Evolutionary conservation across 1,140 invertebrate species (phyloP).

Genomic region (Maniola jurtina): DNA sequence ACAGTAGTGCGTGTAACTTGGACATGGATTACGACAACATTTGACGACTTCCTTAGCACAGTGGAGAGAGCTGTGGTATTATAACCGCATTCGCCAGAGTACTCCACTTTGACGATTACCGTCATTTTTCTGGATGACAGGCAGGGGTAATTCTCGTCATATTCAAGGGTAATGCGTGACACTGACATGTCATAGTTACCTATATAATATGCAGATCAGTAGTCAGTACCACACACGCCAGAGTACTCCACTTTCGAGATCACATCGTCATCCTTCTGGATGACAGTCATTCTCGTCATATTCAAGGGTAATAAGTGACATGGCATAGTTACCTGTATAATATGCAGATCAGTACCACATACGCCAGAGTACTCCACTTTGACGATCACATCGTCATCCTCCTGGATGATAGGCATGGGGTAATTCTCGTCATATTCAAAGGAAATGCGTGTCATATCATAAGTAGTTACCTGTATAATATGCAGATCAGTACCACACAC

Average conservation of each 20-base stretch:
- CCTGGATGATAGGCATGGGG: constrained; percentile 73
- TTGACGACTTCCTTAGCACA: too few relatives aligned
- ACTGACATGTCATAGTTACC: constrained; percentile 7
- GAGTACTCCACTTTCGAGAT: constrained; percentile 13
- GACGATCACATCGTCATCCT: constrained; percentile 81
- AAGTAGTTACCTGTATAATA: constrained; percentile 78
- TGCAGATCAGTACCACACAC: constrained; percentile 92
- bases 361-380: constrained; percentile 84
- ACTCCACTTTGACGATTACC: constrained; percentile 4
- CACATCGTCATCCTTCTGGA: too few relatives aligned
- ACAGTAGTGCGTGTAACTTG: too few relatives aligned
- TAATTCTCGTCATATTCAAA: constrained; percentile 74
- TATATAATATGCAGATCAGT: constrained; percentile 88
- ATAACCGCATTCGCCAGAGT: constrained; percentile 31
- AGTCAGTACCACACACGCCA: constrained; percentile 55
- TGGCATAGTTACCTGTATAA: constrained; percentile 64
- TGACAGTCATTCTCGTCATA: too few relatives aligned
- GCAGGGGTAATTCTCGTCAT: constrained; percentile 73
- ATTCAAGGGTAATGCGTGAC: constrained; percentile 58
- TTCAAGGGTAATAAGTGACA: constrained; percentile 44
- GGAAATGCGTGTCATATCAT: too few relatives aligned
- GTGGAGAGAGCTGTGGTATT: too few relatives aligned
- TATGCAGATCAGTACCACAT: constrained; percentile 91
- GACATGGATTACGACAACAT: too few relatives aligned
- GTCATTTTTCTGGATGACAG: constrained; percentile 66